phyloP scores from a whole-genome alignment of 30 jellyfish, hydroid and myxozoan genomes.

The Aurelia aurita complex sp. Pacific region DNA sequence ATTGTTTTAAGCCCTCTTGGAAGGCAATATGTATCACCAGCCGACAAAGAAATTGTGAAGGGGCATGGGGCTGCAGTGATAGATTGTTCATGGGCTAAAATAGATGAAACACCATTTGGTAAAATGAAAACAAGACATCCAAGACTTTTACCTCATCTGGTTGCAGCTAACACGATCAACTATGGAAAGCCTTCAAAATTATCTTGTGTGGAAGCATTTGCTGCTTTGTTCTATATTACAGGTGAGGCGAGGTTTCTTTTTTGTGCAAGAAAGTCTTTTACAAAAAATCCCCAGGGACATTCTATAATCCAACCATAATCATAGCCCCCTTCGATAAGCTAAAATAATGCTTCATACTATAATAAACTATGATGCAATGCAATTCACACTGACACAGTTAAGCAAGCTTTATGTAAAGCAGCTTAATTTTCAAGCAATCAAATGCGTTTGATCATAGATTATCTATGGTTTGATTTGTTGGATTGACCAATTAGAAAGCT shows the following conservation, averaged over 20 bases:
- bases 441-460: too few species aligned
- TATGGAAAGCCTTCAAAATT: slow-evolving; percentile 95
- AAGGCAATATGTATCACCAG: slow-evolving; percentile 80
- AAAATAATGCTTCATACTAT: too few species aligned
- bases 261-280: too few species aligned
- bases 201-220: slow-evolving; percentile 99
- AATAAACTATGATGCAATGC: too few species aligned
- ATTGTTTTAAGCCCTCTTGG: slow-evolving; percentile 96
- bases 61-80: slow-evolving; percentile 92
- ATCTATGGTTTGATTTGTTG: too few species aligned
- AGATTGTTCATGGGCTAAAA: slow-evolving; percentile 99
- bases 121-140: slow-evolving; percentile 75
- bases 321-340: too few species aligned
- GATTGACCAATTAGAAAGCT: too few species aligned
- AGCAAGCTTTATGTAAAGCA: too few species aligned
- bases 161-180: slow-evolving; percentile 97
- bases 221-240: slow-evolving; percentile 88
- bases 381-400: too few species aligned
- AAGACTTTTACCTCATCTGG: slow-evolving; percentile 90
- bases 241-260: slow-evolving; percentile 77
- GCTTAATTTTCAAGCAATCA: too few species aligned
- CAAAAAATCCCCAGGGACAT: too few species aligned
- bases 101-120: slow-evolving; percentile 87
- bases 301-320: too few species aligned
- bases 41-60: slow-evolving; percentile 77